Percentiles rank a stretch among this genome's conserved stretches.
phyloP scores from a whole-genome alignment of 2,888 invertebrate species.

The Acanthosoma haemorrhoidale region DNA sequence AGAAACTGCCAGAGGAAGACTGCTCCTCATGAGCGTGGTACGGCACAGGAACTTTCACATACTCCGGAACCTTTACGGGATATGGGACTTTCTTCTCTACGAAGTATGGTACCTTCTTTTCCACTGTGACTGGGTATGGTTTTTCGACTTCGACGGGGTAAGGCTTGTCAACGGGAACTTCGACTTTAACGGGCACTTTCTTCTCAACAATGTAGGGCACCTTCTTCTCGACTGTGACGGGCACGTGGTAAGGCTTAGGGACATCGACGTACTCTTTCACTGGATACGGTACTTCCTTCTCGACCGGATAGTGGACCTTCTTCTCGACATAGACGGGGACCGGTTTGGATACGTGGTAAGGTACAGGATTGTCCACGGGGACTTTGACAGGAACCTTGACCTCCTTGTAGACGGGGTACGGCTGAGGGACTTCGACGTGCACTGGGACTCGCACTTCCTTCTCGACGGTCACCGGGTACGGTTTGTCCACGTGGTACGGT shows the following conservation, averaged over 20 bases:
- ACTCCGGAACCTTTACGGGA: constrained; percentile 13
- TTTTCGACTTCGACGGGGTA: constrained; percentile 36
- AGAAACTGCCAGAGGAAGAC: neutral
- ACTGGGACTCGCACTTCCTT: constrained; percentile 42
- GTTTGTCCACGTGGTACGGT: constrained; percentile 41
- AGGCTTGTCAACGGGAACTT: constrained; percentile 40
- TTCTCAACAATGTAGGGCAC: constrained; percentile 32
- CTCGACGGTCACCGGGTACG: constrained; percentile 42
- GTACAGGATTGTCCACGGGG: constrained; percentile 40
- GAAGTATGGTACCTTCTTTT: constrained; percentile 16
- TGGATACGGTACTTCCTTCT: constrained; percentile 36
- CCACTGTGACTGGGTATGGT: constrained; percentile 35
- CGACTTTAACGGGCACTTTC: constrained; percentile 33
- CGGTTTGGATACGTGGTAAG: constrained; percentile 40
- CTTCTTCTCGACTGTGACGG: constrained; percentile 38
- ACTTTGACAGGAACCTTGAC: constrained; percentile 41
- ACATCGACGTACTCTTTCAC: constrained; percentile 38
- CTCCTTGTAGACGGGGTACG: constrained; percentile 42
- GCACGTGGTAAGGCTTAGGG: constrained; percentile 38
- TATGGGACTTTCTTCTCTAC: constrained; percentile 21
- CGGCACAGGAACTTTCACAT: constrained; percentile 12
- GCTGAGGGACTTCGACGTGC: constrained; percentile 41
- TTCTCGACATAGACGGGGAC: constrained; percentile 40
- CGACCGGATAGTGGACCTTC: constrained; percentile 36
- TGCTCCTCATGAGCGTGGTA: neutral